phyloP scores from a whole-genome alignment of 2,113 vertebrate genomes.

The Lanius ludovicianus region DNA sequence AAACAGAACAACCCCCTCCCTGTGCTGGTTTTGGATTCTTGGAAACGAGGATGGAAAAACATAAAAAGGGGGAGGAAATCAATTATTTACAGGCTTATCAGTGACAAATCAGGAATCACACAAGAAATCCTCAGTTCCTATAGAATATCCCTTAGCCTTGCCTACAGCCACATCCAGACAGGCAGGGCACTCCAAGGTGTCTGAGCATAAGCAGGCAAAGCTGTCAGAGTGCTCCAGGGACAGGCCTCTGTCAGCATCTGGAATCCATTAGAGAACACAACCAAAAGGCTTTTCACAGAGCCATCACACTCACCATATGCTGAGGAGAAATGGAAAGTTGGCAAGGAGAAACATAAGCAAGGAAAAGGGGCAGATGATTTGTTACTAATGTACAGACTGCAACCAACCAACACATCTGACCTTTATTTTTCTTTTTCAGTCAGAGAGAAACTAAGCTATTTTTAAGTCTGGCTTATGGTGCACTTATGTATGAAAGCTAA shows the following conservation, averaged over 20 bases:
- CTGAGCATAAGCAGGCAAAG: neutral
- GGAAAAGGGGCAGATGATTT: neutral
- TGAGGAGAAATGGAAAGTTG: conserved; percentile 16
- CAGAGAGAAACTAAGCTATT: conserved; percentile 1
- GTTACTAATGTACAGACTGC: neutral
- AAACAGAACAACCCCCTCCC: neutral
- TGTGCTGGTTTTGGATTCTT: neutral
- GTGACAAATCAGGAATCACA: neutral
- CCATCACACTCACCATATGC: neutral
- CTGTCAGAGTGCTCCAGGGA: neutral
- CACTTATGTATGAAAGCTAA: neutral
- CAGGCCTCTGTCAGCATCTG: neutral
- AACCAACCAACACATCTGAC: neutral
- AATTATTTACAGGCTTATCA: conserved; percentile 22
- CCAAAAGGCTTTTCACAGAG: neutral
- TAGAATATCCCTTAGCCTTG: neutral
- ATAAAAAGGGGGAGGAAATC: neutral
- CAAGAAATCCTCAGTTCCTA: neutral
- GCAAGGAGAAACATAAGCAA: neutral
- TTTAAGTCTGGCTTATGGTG: neutral
- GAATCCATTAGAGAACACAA: neutral
- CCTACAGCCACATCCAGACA: neutral
- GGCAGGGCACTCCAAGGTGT: neutral
- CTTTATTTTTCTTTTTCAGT: neutral
- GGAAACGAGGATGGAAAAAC: neutral